Evolutionary conservation across 2,113 vertebrate species (phyloP), one percentile per base, ranked within the genome.

Genomic region (Calidris pygmaea): DNA sequence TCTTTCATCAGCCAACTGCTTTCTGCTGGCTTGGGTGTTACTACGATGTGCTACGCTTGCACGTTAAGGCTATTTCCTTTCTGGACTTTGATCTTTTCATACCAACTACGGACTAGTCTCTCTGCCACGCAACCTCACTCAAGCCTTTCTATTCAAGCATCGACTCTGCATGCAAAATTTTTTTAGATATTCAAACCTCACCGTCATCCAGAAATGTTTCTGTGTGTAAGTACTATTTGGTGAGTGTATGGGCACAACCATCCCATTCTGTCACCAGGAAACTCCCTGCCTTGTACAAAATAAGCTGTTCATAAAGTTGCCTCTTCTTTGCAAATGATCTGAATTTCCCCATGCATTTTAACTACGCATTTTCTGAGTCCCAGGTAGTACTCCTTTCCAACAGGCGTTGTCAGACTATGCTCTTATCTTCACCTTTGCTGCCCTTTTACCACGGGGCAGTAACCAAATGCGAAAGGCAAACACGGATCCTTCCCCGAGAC

Each of bases 101-200:
- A 72, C n/a, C 22, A 73, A 6, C 27, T 41, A 48, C 41, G 70
- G 58, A 21, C 45, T 9, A 60, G 27, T 29, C 35, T 93, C n/a
- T 50, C 39, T 43, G 30, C 72, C 85, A 72, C 55, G 22, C 21
- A 39, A 22, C 6, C 76, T 92, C 3, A 1, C 34, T 78, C n/a
- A 41, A 30, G 35, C 14, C 30, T 68, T 80, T 62, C 50, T n/a
- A 29, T 43, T 87, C 65, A 94, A 75, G 71, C 47, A 68, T 10
- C 0, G 0, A 35, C 34, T 45, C 34, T 60, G 8, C 70, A 68
- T 75, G 24, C 23, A 30, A 34, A 9, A 5, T 13, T 10, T 66
- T 75, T 75, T 43, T 9, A 8, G 24, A 5, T 35, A 63, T 52
- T 87, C 37, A 41, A 65, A 82, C 8, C 24, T 77, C 53, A 39